Evolutionary conservation across 2,113 vertebrate genomes (phyloP).

Genomic region (Pangasianodon gigas): DNA sequence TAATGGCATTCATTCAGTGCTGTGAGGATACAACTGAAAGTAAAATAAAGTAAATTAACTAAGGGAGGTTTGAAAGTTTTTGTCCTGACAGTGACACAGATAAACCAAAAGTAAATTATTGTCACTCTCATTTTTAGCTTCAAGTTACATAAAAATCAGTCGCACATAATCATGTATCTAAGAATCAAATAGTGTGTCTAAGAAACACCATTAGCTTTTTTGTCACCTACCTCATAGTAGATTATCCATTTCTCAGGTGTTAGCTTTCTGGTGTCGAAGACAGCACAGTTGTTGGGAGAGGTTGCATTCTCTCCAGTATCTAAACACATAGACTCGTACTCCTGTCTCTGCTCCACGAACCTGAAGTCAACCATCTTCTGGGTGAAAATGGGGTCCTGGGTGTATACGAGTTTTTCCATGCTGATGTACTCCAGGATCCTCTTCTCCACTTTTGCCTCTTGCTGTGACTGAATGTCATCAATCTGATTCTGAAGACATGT

Average conservation of each 20-base stretch:
- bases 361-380: conserved; percentile 38
- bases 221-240: conserved; percentile 48
- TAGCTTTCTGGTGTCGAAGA: conserved; percentile 44
- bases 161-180: neutral
- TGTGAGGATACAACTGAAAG: neutral
- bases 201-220: neutral
- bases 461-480: conserved; percentile 48
- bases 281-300: conserved; percentile 42
- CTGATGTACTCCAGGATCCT: conserved; percentile 49
- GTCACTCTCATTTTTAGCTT: neutral
- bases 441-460: conserved; percentile 50
- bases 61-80: no score
- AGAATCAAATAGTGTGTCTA: neutral
- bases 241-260: conserved; percentile 45
- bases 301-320: conserved; percentile 44
- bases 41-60: neutral
- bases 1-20: neutral
- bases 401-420: conserved; percentile 55
- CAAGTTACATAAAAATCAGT: neutral
- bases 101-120: neutral
- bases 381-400: conserved; percentile 52
- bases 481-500: conserved; percentile 45
- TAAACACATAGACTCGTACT: conserved; percentile 19
- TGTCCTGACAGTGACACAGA: neutral
- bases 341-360: conserved; percentile 42